phyloP scores from a whole-genome alignment of 2,113 vertebrate genomes.

The Sigmodon hispidus region DNA sequence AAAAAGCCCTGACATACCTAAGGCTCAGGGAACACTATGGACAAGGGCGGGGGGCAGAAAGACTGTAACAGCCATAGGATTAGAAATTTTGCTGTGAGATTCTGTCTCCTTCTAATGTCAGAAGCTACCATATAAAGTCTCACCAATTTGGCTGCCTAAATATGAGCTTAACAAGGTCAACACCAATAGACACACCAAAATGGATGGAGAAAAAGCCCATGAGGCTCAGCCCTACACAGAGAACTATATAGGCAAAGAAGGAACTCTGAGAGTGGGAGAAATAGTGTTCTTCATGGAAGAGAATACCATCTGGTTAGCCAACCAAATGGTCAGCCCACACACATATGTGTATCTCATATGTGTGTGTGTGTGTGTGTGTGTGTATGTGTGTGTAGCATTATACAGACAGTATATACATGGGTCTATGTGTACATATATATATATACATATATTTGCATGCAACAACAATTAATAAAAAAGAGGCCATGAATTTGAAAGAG shows the following conservation, averaged over 20 bases:
- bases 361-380: too few relatives aligned
- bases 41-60: background rate
- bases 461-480: background rate
- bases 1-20: background rate
- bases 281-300: background rate
- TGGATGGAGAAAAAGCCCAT: background rate
- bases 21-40: background rate
- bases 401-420: too few relatives aligned
- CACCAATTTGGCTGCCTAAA: background rate
- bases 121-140: background rate
- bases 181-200: too few relatives aligned
- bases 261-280: background rate
- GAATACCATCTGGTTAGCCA: background rate
- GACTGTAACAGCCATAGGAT: background rate
- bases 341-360: too few relatives aligned
- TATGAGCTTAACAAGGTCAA: background rate
- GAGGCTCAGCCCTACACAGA: background rate
- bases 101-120: background rate
- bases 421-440: too few relatives aligned
- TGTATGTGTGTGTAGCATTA: too few relatives aligned
- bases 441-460: too few relatives aligned
- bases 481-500: background rate
- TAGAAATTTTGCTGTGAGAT: background rate
- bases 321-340: background rate
- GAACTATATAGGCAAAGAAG: background rate